Percentiles rank a stretch among this genome's conserved stretches.
Conservation (phyloP, 37 sponge, comb jelly and placozoan genomes). For the Diacarnus erythraeanus region DNA sequence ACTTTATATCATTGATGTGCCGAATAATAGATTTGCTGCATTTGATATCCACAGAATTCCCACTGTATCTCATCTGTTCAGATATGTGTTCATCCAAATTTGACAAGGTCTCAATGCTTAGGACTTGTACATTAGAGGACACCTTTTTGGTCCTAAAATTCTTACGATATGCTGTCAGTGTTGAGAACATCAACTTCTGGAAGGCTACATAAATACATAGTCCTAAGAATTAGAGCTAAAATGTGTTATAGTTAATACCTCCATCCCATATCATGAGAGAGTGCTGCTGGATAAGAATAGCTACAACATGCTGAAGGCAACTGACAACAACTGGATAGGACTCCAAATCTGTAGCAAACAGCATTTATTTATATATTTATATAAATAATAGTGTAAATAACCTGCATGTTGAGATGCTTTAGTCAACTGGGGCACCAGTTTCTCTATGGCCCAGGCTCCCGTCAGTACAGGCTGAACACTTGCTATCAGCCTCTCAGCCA, state of each 20-base stretch:
- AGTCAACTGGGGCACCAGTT: not conserved
- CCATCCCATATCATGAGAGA: slow-evolving; percentile 19
- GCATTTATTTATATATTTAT: not conserved
- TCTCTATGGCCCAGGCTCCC: not conserved
- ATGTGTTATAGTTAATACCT: slow-evolving; percentile 1
- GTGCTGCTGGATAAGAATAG: not conserved
- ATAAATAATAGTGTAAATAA: not conserved
- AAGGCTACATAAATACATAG: not conserved
- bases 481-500: not conserved
- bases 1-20: not conserved
- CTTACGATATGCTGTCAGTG: not conserved
- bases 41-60: not conserved
- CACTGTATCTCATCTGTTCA: not conserved
- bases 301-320: slow-evolving; percentile 9
- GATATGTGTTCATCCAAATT: not conserved
- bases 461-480: not conserved
- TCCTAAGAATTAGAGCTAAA: no score
- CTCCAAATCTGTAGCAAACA: slow-evolving; percentile 3
- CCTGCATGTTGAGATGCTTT: not conserved
- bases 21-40: not conserved
- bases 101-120: not conserved
- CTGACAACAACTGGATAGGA: not conserved
- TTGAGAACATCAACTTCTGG: not conserved
- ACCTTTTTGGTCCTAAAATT: not conserved
- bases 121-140: not conserved